Evolutionary conservation across 2,113 vertebrate species (phyloP), one percentile per base, ranked within the genome.

Genomic region (Eidolon helvum): DNA sequence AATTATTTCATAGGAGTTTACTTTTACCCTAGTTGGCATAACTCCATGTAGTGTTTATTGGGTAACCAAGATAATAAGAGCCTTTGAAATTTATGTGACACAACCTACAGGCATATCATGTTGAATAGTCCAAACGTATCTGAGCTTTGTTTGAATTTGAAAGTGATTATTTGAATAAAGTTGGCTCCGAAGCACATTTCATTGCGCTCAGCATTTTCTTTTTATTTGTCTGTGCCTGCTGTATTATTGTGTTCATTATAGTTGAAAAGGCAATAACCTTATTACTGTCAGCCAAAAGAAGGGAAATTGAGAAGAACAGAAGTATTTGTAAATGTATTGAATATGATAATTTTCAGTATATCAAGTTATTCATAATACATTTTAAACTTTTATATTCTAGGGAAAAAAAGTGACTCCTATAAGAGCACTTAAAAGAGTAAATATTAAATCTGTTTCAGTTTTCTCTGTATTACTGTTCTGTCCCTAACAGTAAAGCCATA

Each of bases 11-110:
- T 33, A n/a, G 88, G 3, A 0, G 57, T 91, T 92, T 97, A 96
- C 98, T 92, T 98, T 98, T 97, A 94, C 90, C 97, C 98, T 43
- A 98, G 10, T 98, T 99, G 98, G 98, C 98, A 90, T 2, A 43
- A 0, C 75, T 88, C 96, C 95, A 82, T 12, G 66, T 26, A 48
- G 50, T 94, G 65, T 85, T 92, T 33, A 61, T 63, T 91, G 65
- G 55, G 83, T 71, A 92, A 74, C 50, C 11, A 5, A 72, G 59
- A 79, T 91, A 77, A 87, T 48, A 15, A 66, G 35, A 50, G 79
- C 43, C 83, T 84, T 97, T 94, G 40, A 24, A 74, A 83, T 24
- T 71, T 50, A 35, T 86, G 33, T 48, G 43, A 45, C 18, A 0
- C 24, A 16, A 69, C 43, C 40, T 68, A 11, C 6, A 87, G 45